Evolutionary conservation across 2,113 vertebrate species (phyloP), one percentile per base, ranked within the genome.

Genomic region (Charadrius vociferus): DNA sequence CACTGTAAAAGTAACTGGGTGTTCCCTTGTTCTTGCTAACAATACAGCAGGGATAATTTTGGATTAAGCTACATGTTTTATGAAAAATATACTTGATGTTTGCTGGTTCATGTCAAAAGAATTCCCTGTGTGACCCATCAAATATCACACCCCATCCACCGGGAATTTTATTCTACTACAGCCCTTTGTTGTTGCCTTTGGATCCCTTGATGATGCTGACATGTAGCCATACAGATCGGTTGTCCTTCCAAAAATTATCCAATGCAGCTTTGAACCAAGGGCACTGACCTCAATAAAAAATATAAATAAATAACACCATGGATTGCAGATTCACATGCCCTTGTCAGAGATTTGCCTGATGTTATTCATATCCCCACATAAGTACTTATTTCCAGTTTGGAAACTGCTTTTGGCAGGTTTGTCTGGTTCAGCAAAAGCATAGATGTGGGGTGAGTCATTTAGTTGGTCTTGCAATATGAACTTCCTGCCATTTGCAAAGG

Each of bases 1-100:
- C 92, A 94, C 56, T 92, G 90, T 41, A 50, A 63, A 92, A 96
- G 82, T 94, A 93, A 91, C 81, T 96, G 97, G 94, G 94, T 92
- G 90, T 97, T 97, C 87, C 94, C 92, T 84, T 90, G 47, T 83
- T 85, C 93, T 94, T 0, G 1, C 68, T 96, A 85, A 92, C 86
- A 96, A 93, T 96, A 88, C 87, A 86, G 73, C 63, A 66, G 41
- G 91, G 81, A 88, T 91, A 94, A 93, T 88, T 95, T 93, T 96
- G 95, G 93, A 97, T 84, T 87, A 95, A 88, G 49, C 49, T 91
- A 67, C 59, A 72, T 58, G 79, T 81, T 86, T 93, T 84, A 87
- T 92, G 74, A 97, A 97, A 95, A 95, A 86, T 94, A 53, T 71
- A 73, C 55, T 96, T 93, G 59, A 70, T 72, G 82, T 92, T 97